A percentile compares a stretch with the other conserved stretches of the same genome.
Conservation (phyloP, 2,797 vertebrate species). For the Epinephelus malabaricus region DNA sequence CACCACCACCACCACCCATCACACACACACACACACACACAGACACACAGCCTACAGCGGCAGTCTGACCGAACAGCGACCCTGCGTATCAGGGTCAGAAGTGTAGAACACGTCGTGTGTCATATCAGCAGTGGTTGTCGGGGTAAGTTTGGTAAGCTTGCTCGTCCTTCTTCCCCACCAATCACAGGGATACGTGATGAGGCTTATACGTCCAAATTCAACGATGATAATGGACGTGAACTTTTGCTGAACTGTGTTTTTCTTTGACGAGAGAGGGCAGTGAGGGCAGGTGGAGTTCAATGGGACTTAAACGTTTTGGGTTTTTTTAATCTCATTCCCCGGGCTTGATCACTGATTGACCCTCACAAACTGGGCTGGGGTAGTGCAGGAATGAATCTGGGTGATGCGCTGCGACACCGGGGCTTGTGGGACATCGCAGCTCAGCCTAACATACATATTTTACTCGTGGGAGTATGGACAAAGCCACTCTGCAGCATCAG, state of each 20-base stretch:
- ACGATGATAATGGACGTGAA: slow-evolving; percentile 71
- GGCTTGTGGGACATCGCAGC: slow-evolving; percentile 40
- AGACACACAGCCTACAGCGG: slow-evolving; percentile 68
- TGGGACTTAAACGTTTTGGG: slow-evolving; percentile 40
- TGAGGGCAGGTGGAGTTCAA: slow-evolving; percentile 64
- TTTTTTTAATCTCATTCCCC: slow-evolving; percentile 33
- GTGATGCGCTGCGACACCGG: slow-evolving; percentile 29
- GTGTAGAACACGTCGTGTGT: slow-evolving; percentile 73
- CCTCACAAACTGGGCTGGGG: slow-evolving; percentile 23
- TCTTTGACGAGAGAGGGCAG: slow-evolving; percentile 19
- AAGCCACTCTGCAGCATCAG: slow-evolving; percentile 21
- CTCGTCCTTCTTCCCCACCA: slow-evolving; percentile 46
- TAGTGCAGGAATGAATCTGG: slow-evolving; percentile 5
- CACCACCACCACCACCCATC: not conserved
- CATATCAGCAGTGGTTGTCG: slow-evolving; percentile 63
- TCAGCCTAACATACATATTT: slow-evolving; percentile 45
- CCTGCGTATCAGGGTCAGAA: slow-evolving; percentile 77
- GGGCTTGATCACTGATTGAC: slow-evolving; percentile 63
- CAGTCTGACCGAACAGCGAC: slow-evolving; percentile 82
- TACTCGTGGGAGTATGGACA: slow-evolving; percentile 12
- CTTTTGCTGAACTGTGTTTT: slow-evolving; percentile 79
- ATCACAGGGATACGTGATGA: slow-evolving; percentile 51
- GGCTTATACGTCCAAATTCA: slow-evolving; percentile 56
- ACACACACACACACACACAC: slow-evolving; percentile 9
- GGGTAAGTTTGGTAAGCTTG: slow-evolving; percentile 55